These are phyloP conservation scores for Cephus cinctus DNA, from an alignment of 1,140 invertebrate genomes.

Conservation along the genomic window DNA sequence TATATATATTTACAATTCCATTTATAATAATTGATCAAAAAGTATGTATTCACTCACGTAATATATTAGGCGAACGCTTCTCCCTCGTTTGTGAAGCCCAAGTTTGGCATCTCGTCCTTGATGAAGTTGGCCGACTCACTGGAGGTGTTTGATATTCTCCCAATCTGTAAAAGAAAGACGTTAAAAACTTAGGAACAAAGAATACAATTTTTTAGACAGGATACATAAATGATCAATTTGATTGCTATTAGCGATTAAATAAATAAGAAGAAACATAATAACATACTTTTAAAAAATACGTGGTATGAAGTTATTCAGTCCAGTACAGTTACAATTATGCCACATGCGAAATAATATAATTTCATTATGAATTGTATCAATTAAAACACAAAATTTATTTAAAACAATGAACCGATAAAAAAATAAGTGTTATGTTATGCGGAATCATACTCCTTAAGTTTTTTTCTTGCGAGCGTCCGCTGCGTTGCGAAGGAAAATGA, in stretches of 20 bases:
- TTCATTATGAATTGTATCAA: too few species aligned
- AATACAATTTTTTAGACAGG: too few species aligned
- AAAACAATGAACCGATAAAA: slow-evolving; percentile 4
- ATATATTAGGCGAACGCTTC: slow-evolving; percentile 37
- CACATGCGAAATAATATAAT: background rate
- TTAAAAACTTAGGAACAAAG: too few species aligned
- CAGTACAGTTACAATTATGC: background rate
- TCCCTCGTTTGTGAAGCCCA: slow-evolving; percentile 48
- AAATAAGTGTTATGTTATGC: slow-evolving; percentile 20
- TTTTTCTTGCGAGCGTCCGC: slow-evolving; percentile 51
- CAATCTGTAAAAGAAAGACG: slow-evolving; percentile 36
- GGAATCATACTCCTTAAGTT: slow-evolving; percentile 49
- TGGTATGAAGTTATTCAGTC: background rate
- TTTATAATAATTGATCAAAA: slow-evolving; percentile 1
- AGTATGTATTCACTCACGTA: slow-evolving; percentile 36
- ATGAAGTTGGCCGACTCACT: slow-evolving; percentile 11
- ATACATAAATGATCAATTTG: too few species aligned
- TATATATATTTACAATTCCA: slow-evolving; percentile 2
- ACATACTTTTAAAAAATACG: background rate
- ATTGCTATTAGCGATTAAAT: too few species aligned
- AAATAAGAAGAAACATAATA: background rate
- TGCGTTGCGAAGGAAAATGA: slow-evolving; percentile 55
- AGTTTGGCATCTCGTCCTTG: slow-evolving; percentile 49
- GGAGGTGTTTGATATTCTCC: slow-evolving; percentile 26
- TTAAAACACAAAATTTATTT: background rate